Conservation (phyloP, 1,140 invertebrate species). For the Drosophila aff. region DNA sequence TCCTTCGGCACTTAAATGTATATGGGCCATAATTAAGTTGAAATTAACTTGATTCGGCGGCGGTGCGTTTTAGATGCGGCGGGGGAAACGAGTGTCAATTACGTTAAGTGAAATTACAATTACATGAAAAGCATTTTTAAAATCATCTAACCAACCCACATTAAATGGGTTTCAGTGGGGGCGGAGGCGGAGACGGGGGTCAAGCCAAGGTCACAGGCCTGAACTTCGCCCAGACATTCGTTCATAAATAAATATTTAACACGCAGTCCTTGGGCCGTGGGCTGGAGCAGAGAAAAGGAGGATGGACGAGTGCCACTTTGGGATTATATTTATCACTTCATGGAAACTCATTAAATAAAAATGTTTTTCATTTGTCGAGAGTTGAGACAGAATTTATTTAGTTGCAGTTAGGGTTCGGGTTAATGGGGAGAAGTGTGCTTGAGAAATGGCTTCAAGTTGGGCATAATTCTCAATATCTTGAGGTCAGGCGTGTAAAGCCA, state of each 20-base stretch:
- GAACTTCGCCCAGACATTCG: slow-evolving; percentile 40
- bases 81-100: slow-evolving; percentile 53
- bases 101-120: slow-evolving; percentile 78
- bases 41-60: slow-evolving; percentile 54
- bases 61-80: slow-evolving; percentile 24
- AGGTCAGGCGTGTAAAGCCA: neutral
- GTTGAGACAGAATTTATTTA: slow-evolving; percentile 30
- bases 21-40: slow-evolving; percentile 60
- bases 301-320: slow-evolving; percentile 31
- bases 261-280: slow-evolving; percentile 34
- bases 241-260: slow-evolving; percentile 68
- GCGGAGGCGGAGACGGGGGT: neutral
- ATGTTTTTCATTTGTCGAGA: slow-evolving; percentile 41
- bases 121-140: slow-evolving; percentile 64
- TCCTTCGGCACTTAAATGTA: slow-evolving; percentile 34
- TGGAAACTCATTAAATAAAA: slow-evolving; percentile 51
- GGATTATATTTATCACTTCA: slow-evolving; percentile 50
- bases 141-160: slow-evolving; percentile 35
- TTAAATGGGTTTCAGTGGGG: slow-evolving; percentile 8
- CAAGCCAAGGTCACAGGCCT: slow-evolving; percentile 41
- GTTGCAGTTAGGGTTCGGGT: slow-evolving; percentile 1
- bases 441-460: slow-evolving; percentile 2
- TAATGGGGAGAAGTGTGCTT: neutral
- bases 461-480: neutral
- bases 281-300: slow-evolving; percentile 6